Base-by-base conservation (phyloP, 2,797 vertebrate genomes). In the Oryzias dopingdopingensis region DNA sequence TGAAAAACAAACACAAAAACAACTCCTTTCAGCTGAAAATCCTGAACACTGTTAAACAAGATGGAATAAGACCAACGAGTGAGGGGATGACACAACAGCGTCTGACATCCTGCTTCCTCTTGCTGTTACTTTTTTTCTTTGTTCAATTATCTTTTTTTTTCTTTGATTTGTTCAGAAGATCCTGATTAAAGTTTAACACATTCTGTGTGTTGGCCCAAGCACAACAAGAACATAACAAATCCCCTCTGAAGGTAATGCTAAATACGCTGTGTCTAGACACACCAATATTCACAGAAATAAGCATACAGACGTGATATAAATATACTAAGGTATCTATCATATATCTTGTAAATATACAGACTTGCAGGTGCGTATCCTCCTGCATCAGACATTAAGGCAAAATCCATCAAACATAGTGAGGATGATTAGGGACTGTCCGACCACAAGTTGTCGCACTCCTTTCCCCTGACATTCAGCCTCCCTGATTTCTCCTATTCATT, bases 361-460 rank as follows among this genome's bases (percentile, higher is more conserved):
- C 72, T 73, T 65, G 81, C 86, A 89, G 81, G 83, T 86, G 79
- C 86, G 76, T 78, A 82, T 76, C 89, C 2, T 22, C 20, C 90
- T 91, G 90, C 85, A 76, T 86, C 77, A 86, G 83, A 91, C 85
- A 85, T 90, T 92, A 92, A 93, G 91, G 90, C 91, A 90, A 92
- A 89, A 93, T 88, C 84, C 86, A 85, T 91, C 63, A 83, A 92
- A 88, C 77, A 79, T 80, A 87, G 89, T 76, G 80, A 88, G 62
- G 81, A 87, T 85, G 86, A 90, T 80, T 84, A 63, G 80, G 86
- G 75, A 86, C 80, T 58, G 62, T 70, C 80, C 81, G 68, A 79
- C 62, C 64, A 69, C 64, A 74, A 48, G 75, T 79, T 81, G 70
- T 74, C 64, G 32, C 50, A 10, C 40, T 55, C 74, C 76, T 72